Percentiles rank a stretch among this genome's conserved stretches.
phyloP scores from a whole-genome alignment of 1,140 invertebrate species.

The Eriosoma lanigerum region DNA sequence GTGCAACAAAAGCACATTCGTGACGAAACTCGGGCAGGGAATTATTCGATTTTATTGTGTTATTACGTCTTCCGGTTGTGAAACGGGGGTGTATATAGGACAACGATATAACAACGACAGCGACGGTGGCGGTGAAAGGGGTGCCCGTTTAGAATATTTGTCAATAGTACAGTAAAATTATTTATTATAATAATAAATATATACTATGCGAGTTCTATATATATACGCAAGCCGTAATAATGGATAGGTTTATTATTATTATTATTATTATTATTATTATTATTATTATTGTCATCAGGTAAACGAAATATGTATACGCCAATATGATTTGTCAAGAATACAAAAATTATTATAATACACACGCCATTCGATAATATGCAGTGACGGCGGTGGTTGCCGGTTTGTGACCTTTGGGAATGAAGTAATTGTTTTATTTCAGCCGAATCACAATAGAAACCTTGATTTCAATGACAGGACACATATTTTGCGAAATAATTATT shows the following conservation, averaged over 20 bases:
- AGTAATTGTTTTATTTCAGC: slow-evolving; percentile 12
- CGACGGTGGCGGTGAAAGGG: not conserved
- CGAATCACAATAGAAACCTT: slow-evolving; percentile 19
- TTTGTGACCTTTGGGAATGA: not conserved
- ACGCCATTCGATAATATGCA: not conserved
- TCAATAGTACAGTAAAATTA: slow-evolving; percentile 38
- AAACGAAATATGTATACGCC: not conserved
- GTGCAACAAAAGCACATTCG: slow-evolving; percentile 46
- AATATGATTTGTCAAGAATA: not conserved
- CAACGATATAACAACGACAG: not conserved
- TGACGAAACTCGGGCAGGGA: slow-evolving; percentile 44
- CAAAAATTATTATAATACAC: slow-evolving; percentile 5
- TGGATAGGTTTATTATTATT: not conserved
- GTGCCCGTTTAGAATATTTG: slow-evolving; percentile 46
- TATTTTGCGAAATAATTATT: not conserved
- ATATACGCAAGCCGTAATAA: not conserved
- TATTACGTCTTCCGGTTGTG: slow-evolving; percentile 47
- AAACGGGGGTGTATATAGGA: not conserved
- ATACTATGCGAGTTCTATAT: not conserved
- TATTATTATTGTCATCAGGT: not conserved
- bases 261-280: no score
- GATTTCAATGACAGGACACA: not conserved
- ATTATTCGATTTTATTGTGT: slow-evolving; percentile 48
- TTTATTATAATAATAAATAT: not conserved
- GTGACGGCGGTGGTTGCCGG: no score